Evolutionary conservation across 2,888 invertebrate species (phyloP), one percentile per base, ranked within the genome.

Genomic region (Cartodere bifasciata): DNA sequence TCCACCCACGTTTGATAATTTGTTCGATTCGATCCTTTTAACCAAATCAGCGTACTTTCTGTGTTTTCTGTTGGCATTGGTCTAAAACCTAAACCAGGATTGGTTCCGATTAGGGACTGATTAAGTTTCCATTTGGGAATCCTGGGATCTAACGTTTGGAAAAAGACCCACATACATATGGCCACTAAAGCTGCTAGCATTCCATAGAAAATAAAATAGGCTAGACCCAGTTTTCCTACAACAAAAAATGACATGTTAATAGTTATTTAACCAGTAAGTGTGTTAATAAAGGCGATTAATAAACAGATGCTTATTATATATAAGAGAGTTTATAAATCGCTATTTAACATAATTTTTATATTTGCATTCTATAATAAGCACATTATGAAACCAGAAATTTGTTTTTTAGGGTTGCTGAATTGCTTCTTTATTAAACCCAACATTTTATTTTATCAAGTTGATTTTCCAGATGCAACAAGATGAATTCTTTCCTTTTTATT

Each of bases 11-110:
- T 74, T 41, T 73, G 67, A 52, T 78, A 84, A 53, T 83, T 83
- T 28, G 72, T 72, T 32, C 68, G 68, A 37, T 81, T 76, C 10
- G 83, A 81, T 23, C 83, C 85, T 55, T 80, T 81, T 65, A 91
- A 94, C 83, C 91, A 87, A 58, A 98, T 90, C 41, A 98, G 70
- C 17, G 94, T 92, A 56, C 92, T 94, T 47, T 90, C 87, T 23
- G 88, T 82, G 55, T 92, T 88, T 21, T 72, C 71, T 32, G 71
- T 68, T 4, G 95, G 88, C 70, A 84, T 75, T 4, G 98, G 97
- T 41, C 95, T 71, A 63, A 92, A 97, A 38, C 95, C 95, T 32
- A 97, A 68, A 30, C 94, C 95, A 42, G 97, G 97, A 68, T 92
- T 94, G 45, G 83, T 83, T 49, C 94, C 94, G 49, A 95, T 92